Conservation (phyloP, 1,140 invertebrate species). For the Drosophila pallidifrons region DNA sequence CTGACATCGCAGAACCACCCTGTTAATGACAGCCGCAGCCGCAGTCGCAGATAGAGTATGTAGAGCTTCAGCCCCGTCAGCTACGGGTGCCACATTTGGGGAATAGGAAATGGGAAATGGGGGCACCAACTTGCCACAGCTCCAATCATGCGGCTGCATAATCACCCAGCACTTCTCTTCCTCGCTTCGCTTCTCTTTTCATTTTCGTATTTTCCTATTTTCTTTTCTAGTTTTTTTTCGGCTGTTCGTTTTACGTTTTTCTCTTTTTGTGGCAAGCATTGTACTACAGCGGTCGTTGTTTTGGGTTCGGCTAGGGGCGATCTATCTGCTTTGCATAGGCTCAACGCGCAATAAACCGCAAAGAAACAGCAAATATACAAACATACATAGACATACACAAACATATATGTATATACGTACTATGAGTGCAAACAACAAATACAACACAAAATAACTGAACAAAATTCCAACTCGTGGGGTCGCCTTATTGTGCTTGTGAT, state of each 20-base stretch:
- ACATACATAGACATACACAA: too few species aligned
- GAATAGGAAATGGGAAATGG: conserved; percentile 2
- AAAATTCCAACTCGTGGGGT: conserved; percentile 33
- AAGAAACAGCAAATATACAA: conserved; percentile 6
- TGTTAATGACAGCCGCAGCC: conserved; percentile 54
- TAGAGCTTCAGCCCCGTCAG: conserved; percentile 2
- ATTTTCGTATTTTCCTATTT: background rate
- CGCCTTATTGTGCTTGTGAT: conserved; percentile 24
- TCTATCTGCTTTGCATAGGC: conserved; percentile 51
- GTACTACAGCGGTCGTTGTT: conserved; percentile 36
- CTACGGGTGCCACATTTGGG: background rate
- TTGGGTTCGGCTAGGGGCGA: conserved; percentile 36
- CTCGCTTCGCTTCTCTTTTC: background rate
- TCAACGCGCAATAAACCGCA: conserved; percentile 47
- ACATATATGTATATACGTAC: background rate
- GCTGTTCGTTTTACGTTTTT: background rate
- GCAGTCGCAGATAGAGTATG: background rate
- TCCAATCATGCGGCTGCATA: conserved; percentile 57
- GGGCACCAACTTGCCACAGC: conserved; percentile 37
- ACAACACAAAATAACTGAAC: conserved; percentile 13
- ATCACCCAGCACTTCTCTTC: conserved; percentile 42
- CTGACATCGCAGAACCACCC: conserved; percentile 40
- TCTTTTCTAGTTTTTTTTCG: conserved; percentile 1
- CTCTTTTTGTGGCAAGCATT: conserved; percentile 14
- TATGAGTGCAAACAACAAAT: background rate